Conservation (phyloP, 2,888 invertebrate genomes). For the Macaria liturata region DNA sequence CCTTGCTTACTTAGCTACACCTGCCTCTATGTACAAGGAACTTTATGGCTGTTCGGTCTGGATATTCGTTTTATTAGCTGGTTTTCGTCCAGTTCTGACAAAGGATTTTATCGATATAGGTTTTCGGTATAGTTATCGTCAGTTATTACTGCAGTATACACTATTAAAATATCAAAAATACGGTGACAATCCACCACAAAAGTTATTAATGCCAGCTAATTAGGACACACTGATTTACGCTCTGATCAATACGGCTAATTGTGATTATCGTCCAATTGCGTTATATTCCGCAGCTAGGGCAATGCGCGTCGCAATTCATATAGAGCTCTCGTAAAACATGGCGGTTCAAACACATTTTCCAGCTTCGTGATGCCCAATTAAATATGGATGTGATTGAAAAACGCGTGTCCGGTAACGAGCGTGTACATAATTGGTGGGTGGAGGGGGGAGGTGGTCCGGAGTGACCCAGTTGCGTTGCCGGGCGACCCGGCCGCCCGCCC, state of each 20-base stretch:
- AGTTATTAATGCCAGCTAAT: conserved; percentile 14
- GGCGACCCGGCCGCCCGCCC: conserved; percentile 65
- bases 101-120: too few relatives aligned
- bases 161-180: conserved; percentile 1
- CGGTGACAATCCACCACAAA: conserved; percentile 1
- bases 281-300: conserved; percentile 20
- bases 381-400: conserved; percentile 84
- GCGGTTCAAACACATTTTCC: conserved; percentile 77
- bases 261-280: conserved; percentile 14
- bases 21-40: too few relatives aligned
- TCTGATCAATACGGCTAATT: conserved; percentile 9
- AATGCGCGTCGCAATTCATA: conserved; percentile 55
- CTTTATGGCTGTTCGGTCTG: too few relatives aligned
- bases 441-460: conserved; percentile 73
- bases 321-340: conserved; percentile 70
- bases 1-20: too few relatives aligned
- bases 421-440: conserved; percentile 83
- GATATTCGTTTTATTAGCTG: too few relatives aligned
- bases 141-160: background rate
- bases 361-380: conserved; percentile 81
- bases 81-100: too few relatives aligned
- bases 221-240: conserved; percentile 11
- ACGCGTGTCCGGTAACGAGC: conserved; percentile 84
- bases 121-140: too few relatives aligned
- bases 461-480: conserved; percentile 81